Evolutionary conservation across 2,888 invertebrate species (phyloP), one percentile per base, ranked within the genome.

Genomic region (Apotomis betuletana): DNA sequence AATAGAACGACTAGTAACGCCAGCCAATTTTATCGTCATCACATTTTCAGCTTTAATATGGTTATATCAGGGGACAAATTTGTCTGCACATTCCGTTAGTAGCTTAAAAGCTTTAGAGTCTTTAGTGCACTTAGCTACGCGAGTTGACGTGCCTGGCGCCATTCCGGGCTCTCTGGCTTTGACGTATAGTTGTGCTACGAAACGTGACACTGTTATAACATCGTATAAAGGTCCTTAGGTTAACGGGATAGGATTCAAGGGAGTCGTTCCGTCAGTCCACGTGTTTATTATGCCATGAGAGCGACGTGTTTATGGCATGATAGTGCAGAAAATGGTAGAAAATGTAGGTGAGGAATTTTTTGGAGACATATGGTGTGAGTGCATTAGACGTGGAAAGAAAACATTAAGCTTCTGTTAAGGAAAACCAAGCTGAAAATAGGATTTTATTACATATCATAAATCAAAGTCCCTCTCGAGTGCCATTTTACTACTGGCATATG

Each of bases 101-200:
- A 51, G 15, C 65, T 51, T 36, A 62, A 62, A 55, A 46, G 41
- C 68, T 57, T 60, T 60, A 15, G 44, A 62, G 38, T 49, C 13
- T 69, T 62, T 69, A 69, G 62, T 69, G 69, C 69, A 63, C 69
- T 69, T 69, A 62, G 57, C 41, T 41, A 59, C 60, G 27, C 49
- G 59, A 51, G 36, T 51, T 27, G 51, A 12, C 46, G 49, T 38
- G 13, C n/a, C 12, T 52, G 13, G 38, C 44, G 46, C 36, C n/a
- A 51, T 51, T 38, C 46, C 46, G n/a, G 12, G 44, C 15, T 27
- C 27, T 68, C 15, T 12, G 51, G 5, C 68, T n/a, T 60, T 8
- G 41, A 12, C 44, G 51, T 60, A 60, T 51, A 12, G 68, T 36
- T 44, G 8, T 12, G 38, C 55, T 36, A 46, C 55, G n/a, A 9